Base-by-base conservation (phyloP, 2,797 vertebrate species). In the Chelonia mydas region DNA sequence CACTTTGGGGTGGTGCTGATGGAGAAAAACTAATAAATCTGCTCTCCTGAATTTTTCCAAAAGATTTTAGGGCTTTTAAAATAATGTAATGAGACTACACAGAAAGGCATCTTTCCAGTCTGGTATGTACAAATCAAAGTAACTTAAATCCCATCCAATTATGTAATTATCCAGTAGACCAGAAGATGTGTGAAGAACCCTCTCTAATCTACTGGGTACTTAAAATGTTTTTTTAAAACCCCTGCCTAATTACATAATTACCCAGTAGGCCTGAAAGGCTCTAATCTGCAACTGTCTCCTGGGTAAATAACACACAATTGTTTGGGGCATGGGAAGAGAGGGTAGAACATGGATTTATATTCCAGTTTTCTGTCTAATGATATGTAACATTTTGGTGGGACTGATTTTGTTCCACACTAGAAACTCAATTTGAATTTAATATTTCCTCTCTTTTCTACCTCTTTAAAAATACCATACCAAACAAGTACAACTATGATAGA, bases 231-330 rank as follows among this genome's bases (percentile, higher is more conserved):
- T 92, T 92, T 41, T 49, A 83, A 94, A 92, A 97, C 23, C 77
- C 50, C 81, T 76, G 27, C 45, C 57, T 87, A 95, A 91, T 96
- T 96, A 86, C 78, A 53, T 93, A 96, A 97, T 91, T 91, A 90
- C 59, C 89, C 93, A 92, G 54, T 10, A 47, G 87, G 88, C 74
- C 83, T 83, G 94, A 95, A 86, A 89, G 76, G 72, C 85, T 93
- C 86, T 79, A 95, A 76, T 90, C 90, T 87, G 93, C 45, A 80
- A 13, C 76, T 81, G 86, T 88, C 85, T 86, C 84, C 87, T 27
- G 86, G 81, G 89, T 89, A 95, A 95, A 93, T 54, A 87, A 90
- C 93, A 84, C 74, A 8, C 21, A 76, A 15, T 47, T 84, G 78
- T 81, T 81, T 86, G 68, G 87, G 81, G n/a, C 72, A 11, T 31